Evolutionary conservation across 2,113 vertebrate species (phyloP), one percentile per base, ranked within the genome.

Genomic region (Corydoras maculifer): DNA sequence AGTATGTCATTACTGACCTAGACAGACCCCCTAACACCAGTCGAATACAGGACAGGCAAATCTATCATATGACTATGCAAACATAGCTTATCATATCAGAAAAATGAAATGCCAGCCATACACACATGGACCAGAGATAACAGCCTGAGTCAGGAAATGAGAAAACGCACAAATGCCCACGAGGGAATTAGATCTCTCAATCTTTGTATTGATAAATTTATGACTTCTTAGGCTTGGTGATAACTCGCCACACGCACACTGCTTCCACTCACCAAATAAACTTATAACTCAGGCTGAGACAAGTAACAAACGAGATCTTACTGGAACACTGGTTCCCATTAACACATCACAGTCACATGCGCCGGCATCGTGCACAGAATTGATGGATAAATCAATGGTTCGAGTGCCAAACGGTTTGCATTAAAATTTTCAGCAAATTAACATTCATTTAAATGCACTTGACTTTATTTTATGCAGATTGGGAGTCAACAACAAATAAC

Each of bases 41-140:
- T 73, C 54, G 29, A 43, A n/a, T 7, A 13, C 29, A n/a, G 7
- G 15, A 67, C 48, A 9, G n/a, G 29, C 32, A 65, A 49, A 73
- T 60, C 61, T 67, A 68, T 73, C 58, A 54, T 58, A 62, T 61
- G 72, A 68, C 48, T 18, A 54, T 58, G 49, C 12, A 30, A 60
- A 48, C 79, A 82, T 74, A 75, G 79, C 80, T 90, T 90, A 88
- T 91, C 84, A 81, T 82, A 85, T 86, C 84, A 88, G 89, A 90
- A 55, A 69, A 69, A 48, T 82, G 77, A 88, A 85, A 92, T 90
- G 86, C 86, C 83, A 78, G 82, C 71, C 72, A 4, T 71, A 51
- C 54, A 62, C 60, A 43, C 60, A n/a, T 13, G 14, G 51, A 54
- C 66, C 7, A 58, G 58, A 73, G 58, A 62, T 53, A 68, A 54